Evolutionary conservation across 2,888 invertebrate genomes (phyloP), one percentile per base, ranked within the genome.

Genomic region (Drosophila suboccidentalis): DNA sequence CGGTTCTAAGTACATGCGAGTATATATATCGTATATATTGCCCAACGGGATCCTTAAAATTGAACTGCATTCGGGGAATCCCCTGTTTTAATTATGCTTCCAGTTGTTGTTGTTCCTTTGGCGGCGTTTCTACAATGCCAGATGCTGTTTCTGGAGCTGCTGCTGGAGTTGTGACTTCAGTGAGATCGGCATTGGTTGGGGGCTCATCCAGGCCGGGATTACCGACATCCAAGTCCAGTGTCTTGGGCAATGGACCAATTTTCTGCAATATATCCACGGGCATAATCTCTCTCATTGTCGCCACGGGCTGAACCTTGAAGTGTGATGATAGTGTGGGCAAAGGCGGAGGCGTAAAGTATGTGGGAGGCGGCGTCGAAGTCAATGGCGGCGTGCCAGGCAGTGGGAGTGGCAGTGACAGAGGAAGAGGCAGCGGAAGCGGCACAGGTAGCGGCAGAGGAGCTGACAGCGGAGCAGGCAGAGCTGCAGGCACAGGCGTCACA

Each of bases 251-350:
- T 3, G 84, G 84, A 6, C 84, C 84, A 22, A 84, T 70, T 22
- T 80, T 51, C 32, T 89, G 75, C 50, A 84, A 59, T 61, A 89
- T 84, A 34, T 86, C 86, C 32, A 80, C 78, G 4, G 87, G 86
- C 75, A 87, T 89, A 32, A 86, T 86, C 19, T 84, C 87, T 3
- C 78, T 75, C 36, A 86, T 87, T 0, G 58, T 63, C 4, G 86
- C 65, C 69, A 84, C 80, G 0, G 87, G 44, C 19, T 75, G 75
- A 15, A 72, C 64, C 6, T 65, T 66, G 26, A 89, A 89, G 13
- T 78, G 64, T 15, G 86, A 60, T 17, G 86, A 65, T 38, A 82
- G 46, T 11, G 75, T 66, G 6, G 84, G 82, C 62, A 84, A 47
- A 26, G 88, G 84, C 1, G 80, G 84, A 1, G 86, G 80, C 9